Conservation (phyloP, 2,888 invertebrate genomes). For the Macrophya annulata region DNA sequence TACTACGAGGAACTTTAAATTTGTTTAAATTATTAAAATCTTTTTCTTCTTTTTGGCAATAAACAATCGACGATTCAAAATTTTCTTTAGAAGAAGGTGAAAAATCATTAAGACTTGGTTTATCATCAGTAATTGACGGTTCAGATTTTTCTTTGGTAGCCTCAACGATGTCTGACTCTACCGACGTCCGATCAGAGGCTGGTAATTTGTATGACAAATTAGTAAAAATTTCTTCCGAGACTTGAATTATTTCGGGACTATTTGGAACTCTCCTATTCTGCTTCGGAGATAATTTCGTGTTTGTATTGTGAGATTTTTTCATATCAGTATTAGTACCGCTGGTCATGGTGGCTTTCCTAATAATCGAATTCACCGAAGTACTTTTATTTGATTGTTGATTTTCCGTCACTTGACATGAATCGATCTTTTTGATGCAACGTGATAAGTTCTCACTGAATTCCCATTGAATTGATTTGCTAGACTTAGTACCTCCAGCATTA, state of each 20-base stretch:
- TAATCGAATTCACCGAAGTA: background rate
- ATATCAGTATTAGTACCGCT: constrained; percentile 8
- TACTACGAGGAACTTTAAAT: constrained; percentile 8
- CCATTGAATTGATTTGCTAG: constrained; percentile 43
- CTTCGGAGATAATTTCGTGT: background rate
- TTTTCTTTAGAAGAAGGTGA: background rate
- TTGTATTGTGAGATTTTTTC: background rate
- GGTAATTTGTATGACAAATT: background rate
- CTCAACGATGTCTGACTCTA: background rate
- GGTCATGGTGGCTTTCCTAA: constrained; percentile 17
- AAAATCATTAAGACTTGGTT: background rate
- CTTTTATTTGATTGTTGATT: background rate
- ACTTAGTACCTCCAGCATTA: constrained; percentile 20
- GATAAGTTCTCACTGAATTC: background rate
- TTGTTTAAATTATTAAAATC: background rate
- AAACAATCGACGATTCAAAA: background rate
- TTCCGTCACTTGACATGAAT: constrained; percentile 10
- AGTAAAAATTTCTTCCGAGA: background rate
- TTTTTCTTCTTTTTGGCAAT: background rate
- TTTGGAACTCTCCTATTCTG: background rate
- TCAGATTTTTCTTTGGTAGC: background rate
- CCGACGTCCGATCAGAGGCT: background rate
- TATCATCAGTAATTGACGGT: too few species aligned
- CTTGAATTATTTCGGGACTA: background rate
- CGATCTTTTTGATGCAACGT: background rate